Conservation (phyloP, 2,888 invertebrate genomes). For the Tricholauxania praeusta region DNA sequence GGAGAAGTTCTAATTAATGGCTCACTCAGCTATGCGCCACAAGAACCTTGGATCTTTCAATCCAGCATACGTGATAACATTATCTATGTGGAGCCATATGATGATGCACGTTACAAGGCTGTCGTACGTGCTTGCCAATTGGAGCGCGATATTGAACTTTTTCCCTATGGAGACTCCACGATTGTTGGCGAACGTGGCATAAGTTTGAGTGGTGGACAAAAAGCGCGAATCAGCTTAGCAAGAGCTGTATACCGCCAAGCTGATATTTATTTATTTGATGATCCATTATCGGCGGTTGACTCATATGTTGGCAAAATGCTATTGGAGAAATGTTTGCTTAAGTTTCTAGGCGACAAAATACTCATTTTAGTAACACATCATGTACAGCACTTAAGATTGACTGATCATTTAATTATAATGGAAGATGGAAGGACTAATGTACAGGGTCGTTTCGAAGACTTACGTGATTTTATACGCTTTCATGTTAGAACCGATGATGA, state of each 20-base stretch:
- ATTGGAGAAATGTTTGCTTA: slow-evolving; percentile 78
- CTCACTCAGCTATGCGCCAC: slow-evolving; percentile 79
- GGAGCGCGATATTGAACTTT: slow-evolving; percentile 74
- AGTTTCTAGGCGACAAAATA: slow-evolving; percentile 73
- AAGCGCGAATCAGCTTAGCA: slow-evolving; percentile 80
- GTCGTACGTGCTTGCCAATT: slow-evolving; percentile 74
- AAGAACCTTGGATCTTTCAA: slow-evolving; percentile 85
- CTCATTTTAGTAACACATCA: slow-evolving; percentile 80
- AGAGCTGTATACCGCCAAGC: slow-evolving; percentile 79
- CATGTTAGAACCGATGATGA: slow-evolving; percentile 41
- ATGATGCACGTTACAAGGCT: slow-evolving; percentile 70
- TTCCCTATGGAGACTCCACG: slow-evolving; percentile 70
- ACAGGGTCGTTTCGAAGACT: slow-evolving; percentile 59
- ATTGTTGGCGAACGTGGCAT: slow-evolving; percentile 77
- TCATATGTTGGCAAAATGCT: slow-evolving; percentile 80
- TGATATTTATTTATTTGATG: slow-evolving; percentile 81
- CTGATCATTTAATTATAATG: slow-evolving; percentile 70
- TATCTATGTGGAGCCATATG: slow-evolving; percentile 80
- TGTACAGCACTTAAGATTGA: slow-evolving; percentile 72
- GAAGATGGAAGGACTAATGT: slow-evolving; percentile 66
- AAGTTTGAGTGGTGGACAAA: slow-evolving; percentile 80
- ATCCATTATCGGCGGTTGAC: slow-evolving; percentile 83
- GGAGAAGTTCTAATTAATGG: slow-evolving; percentile 76
- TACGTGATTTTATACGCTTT: slow-evolving; percentile 46
- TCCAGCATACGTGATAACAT: slow-evolving; percentile 91